Evolutionary conservation across 1,140 invertebrate species (phyloP).

Genomic region (Panagrolaimus sp.): DNA sequence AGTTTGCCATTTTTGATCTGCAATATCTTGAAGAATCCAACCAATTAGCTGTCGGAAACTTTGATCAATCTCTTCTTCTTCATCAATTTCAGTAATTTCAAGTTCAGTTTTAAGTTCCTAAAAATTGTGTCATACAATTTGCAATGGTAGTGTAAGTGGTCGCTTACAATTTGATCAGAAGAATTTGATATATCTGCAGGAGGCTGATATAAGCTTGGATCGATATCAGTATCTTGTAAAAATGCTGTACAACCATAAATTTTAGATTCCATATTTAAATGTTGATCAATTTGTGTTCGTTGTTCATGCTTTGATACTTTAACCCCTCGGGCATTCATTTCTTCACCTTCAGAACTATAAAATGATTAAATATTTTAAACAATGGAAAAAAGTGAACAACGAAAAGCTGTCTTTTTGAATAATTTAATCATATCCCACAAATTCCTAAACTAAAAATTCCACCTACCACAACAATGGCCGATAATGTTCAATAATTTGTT

Average conservation of each 20-base stretch:
- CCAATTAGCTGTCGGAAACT: neutral
- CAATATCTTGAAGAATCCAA: constrained; percentile 27
- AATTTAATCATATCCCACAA: too few species aligned
- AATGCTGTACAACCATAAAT: constrained; percentile 14
- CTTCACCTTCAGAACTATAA: constrained; percentile 24
- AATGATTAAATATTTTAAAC: neutral
- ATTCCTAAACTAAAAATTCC: too few species aligned
- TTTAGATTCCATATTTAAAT: constrained; percentile 31
- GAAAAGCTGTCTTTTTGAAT: too few species aligned
- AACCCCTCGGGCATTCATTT: neutral
- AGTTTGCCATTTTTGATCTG: constrained; percentile 34
- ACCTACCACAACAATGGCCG: constrained; percentile 32
- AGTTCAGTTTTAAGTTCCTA: neutral
- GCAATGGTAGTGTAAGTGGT: neutral
- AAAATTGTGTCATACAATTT: neutral
- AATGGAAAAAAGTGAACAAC: too few species aligned
- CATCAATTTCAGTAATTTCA: neutral
- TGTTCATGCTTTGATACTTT: constrained; percentile 36
- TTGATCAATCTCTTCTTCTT: neutral
- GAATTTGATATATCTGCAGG: neutral
- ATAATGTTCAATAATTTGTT: constrained; percentile 28
- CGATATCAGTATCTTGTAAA: constrained; percentile 11
- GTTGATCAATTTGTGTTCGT: constrained; percentile 39
- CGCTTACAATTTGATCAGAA: neutral
- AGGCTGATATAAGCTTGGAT: neutral